phyloP scores from a whole-genome alignment of 2,888 invertebrate species.

The Drosophila mettleri region DNA sequence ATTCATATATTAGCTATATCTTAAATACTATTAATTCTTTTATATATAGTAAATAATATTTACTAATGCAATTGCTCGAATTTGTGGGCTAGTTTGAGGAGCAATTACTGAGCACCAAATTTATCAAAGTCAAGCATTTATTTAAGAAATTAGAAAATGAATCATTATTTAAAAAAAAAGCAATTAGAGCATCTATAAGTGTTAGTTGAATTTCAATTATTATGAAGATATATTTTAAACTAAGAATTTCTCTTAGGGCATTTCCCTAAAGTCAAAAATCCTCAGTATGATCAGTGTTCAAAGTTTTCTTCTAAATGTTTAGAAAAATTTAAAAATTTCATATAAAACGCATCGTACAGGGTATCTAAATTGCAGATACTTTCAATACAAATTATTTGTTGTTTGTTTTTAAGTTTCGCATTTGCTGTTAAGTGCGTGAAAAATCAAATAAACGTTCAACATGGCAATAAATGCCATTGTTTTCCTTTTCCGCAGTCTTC shows the following conservation, averaged over 20 bases:
- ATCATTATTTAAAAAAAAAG: too few species aligned
- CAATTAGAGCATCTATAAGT: not conserved
- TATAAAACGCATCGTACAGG: not conserved
- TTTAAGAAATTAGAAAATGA: too few species aligned
- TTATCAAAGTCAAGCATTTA: too few species aligned
- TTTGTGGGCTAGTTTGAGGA: too few species aligned
- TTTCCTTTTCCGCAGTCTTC: slow-evolving; percentile 11
- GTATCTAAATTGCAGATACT: not conserved
- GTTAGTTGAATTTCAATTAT: too few species aligned
- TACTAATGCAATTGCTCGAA: too few species aligned
- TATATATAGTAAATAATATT: too few species aligned
- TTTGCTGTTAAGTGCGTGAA: slow-evolving; percentile 26
- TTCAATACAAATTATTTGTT: not conserved
- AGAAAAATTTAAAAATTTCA: not conserved
- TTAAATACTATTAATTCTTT: too few species aligned
- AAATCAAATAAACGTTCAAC: slow-evolving; percentile 32
- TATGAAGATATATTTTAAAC: too few species aligned
- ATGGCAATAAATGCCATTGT: slow-evolving; percentile 28
- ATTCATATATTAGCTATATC: too few species aligned
- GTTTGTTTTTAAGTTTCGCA: slow-evolving; percentile 19
- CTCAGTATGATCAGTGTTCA: not conserved
- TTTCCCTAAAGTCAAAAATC: not conserved
- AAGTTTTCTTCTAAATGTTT: not conserved
- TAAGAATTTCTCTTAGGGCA: too few species aligned
- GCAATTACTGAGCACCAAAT: too few species aligned